Base-by-base conservation (phyloP, 2,888 invertebrate genomes). In the Drosophila subsilvestris region DNA sequence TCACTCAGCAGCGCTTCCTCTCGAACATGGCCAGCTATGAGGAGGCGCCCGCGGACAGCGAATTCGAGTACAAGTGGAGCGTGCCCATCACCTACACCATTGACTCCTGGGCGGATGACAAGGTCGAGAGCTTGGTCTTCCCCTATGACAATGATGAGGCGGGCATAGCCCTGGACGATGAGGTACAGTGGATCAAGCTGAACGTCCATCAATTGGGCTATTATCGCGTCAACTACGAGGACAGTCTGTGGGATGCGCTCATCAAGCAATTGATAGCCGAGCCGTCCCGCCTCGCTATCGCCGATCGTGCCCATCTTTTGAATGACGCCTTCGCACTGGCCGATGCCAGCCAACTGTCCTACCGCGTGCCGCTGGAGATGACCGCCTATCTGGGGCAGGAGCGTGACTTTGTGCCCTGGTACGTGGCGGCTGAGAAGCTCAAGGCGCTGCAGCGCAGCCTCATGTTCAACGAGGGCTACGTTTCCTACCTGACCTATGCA, bases 261-360 rank as follows among this genome's bases (percentile, higher is more conserved):
- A 80, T 76, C 8, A 79, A 91, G 0, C 87, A 93, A 27, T 89
- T 94, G 20, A 42, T 65, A 1, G 54, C 20, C 0, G 45, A 83
- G 20, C 76, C 82, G 12, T 42, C 62, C 45, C 54, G 50, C 92
- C 90, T 96, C 0, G 92, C 93, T 0, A 92, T 93, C 63, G 93
- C 95, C 0, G 98, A 98, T 89, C 93, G 96, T 62, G 94, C 96
- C 0, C 95, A 96, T 83, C 91, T 98, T 1, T 74, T 98, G 3
- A 95, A 97, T 85, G 98, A 98, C 86, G 95, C 94, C 0, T 97
- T 98, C 90, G 95, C 95, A 27, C 90, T 98, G 56, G 97, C 98
- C 0, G 94, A 94, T 71, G 95, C 96, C 0, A 93, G 94, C 0
- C 93, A 94, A 60, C 87, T 96, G 4, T 92, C 94, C 1, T 98